Evolutionary conservation across 2,888 invertebrate genomes (phyloP), one percentile per base, ranked within the genome.

Genomic region (Physocephala rufipes): DNA sequence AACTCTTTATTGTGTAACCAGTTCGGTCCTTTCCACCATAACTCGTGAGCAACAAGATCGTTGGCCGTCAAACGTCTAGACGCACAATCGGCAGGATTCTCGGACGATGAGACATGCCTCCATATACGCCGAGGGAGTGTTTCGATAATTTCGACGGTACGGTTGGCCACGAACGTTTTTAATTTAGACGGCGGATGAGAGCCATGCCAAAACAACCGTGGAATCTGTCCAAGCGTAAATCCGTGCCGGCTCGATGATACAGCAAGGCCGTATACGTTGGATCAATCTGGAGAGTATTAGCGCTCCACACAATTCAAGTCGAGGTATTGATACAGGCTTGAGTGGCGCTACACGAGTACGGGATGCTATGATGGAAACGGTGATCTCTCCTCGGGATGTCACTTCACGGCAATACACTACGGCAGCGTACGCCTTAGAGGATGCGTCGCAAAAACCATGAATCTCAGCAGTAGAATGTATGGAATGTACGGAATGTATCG

Each of bases 81-180:
- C 16, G 67, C 67, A 26, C 67, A 67, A n/a, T 59, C 47, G 15
- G 59, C 59, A 16, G 61, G 68, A 36, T 67, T 67, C 47, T 58
- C 45, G 12, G 15, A 19, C n/a, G 59, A 28, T 0, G 59, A 4
- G n/a, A 69, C 62, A n/a, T 69, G 47, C 47, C 16, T 49, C 68
- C 68, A 69, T 3, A 53, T 0, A 21, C 21, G n/a, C 5, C 53
- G 53, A 53, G 53, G 53, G n/a, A 5, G 53, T 15, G n/a, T n/a
- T 9, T 61, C 43, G n/a, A 16, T 30, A 12, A 61, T 28, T 61
- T 61, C 28, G 7, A 30, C 30, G 1, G n/a, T 43, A 5, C 30
- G 61, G 28, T 61, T 61, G 61, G 30, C 43, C 28, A 61, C 61
- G 61, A 36, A 61, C 16, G 43, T 43, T 30, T 30, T 62, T 4